Evolutionary conservation across 1,140 invertebrate genomes (phyloP), one percentile per base, ranked within the genome.

Genomic region (Drosophila bocqueti): DNA sequence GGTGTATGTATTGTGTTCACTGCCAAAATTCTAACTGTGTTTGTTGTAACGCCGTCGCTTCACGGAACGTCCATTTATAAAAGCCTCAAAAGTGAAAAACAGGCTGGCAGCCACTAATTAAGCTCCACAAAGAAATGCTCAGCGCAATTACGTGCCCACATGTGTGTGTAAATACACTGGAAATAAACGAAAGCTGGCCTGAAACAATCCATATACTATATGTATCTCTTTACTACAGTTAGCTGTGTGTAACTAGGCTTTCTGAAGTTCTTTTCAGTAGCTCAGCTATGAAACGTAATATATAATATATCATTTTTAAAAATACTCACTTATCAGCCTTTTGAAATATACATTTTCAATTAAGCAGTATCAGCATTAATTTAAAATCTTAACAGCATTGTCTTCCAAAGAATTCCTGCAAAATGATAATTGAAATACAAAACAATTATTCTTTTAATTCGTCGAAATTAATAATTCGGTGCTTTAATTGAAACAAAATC

Each of bases 71-170:
- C 66, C 49, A 81, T 78, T 78, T 85, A 42, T 78, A 61, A 85
- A 85, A 77, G 21, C 29, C 71, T 76, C 65, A 52, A 72, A 75
- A 47, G 36, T 63, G 34, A 46, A 69, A 76, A 55, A 62, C 66
- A 59, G 46, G 63, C 74, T 67, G 73, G 60, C 83, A 86, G 79
- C 79, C 75, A 76, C 83, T 86, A 86, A 86, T 86, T 86, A 86
- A 80, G 76, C 67, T 67, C 45, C 73, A 74, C 83, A 77, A 86
- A 83, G 75, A 79, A 79, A 79, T 65, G 46, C 52, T 64, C 50
- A 74, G 55, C 62, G 45, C 55, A 76, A 36, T 76, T 78, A 61
- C 46, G 67, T 62, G 72, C 38, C 40, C 45, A 58, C 18, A 13
- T 73, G 26, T 46, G 26, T 38, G 18, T 68, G 40, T 62, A 38